Evolutionary conservation across 2,888 invertebrate genomes (phyloP), one percentile per base, ranked within the genome.

Genomic region (Cinara cedri): DNA sequence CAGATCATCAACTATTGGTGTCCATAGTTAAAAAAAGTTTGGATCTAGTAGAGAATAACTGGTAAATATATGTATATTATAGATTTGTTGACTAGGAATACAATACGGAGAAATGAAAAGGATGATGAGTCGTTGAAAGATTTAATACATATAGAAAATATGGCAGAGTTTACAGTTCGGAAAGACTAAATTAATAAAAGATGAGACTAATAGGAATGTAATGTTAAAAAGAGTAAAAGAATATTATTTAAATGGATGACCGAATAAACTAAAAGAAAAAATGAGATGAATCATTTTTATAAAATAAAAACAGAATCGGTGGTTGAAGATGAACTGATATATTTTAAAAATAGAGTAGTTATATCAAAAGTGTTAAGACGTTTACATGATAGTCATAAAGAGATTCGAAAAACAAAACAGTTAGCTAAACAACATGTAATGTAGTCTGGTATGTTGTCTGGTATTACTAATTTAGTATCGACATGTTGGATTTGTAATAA

Each of bases 1-100:
- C 72, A 8, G 72, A 80, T 55, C 80, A 80, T 19, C 57, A 71
- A 14, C 80, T 72, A 14, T 51, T 81, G 16, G 65, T 71, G 10
- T 55, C 57, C 8, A 46, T 81, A 10, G 24, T 74, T n/a, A 46
- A 26, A 14, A 81, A 72, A 21, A 57, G 49, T 19, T 24, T 74
- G 6, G 60, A 66, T 2, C 57, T 60, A 66, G 6, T 68, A 19
- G 34, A 54, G 14, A n/a, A n/a, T n/a, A n/a, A n/a, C n/a, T n/a
- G n/a, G n/a, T n/a, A n/a, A n/a, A n/a, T n/a, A n/a, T n/a, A n/a
- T n/a, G n/a, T n/a, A n/a, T n/a, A n/a, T n/a, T n/a, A n/a, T n/a
- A n/a, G n/a, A n/a, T n/a, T n/a, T n/a, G n/a, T n/a, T n/a, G n/a
- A n/a, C n/a, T n/a, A n/a, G n/a, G n/a, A n/a, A n/a, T n/a, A n/a